Percentiles rank a stretch among this genome's conserved stretches.
Conservation (phyloP, 1,140 invertebrate species). For the Danaus plexippus region DNA sequence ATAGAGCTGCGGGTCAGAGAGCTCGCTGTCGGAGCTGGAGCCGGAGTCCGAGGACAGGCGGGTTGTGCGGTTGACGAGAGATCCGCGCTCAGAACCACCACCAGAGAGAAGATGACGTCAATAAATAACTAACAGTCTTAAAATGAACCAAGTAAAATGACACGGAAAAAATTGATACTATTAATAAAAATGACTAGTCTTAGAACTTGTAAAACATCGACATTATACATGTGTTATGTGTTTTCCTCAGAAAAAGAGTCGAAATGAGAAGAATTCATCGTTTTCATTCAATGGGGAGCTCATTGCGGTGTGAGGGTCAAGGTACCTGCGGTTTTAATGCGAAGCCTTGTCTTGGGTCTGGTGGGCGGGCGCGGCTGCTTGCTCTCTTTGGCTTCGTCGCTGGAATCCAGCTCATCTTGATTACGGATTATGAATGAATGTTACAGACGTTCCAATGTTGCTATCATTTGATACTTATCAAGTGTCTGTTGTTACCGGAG, state of each 20-base stretch:
- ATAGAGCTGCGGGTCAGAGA: slow-evolving; percentile 39
- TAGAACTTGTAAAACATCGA: no score
- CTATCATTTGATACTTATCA: no score
- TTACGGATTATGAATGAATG: not conserved
- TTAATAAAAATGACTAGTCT: no score
- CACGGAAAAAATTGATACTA: no score
- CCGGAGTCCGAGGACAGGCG: slow-evolving; percentile 48
- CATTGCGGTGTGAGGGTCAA: not conserved
- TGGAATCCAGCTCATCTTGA: slow-evolving; percentile 58
- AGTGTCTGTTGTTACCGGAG: slow-evolving; percentile 34
- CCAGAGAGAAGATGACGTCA: slow-evolving; percentile 10
- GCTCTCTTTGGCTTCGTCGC: slow-evolving; percentile 46
- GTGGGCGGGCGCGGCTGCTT: slow-evolving; percentile 53
- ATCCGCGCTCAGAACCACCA: slow-evolving; percentile 21
- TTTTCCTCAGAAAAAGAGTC: no score
- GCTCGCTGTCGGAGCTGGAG: slow-evolving; percentile 44
- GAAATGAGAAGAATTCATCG: no score
- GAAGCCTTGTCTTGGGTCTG: slow-evolving; percentile 54
- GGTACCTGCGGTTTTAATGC: slow-evolving; percentile 65
- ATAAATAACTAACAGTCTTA: not conserved
- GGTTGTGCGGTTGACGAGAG: slow-evolving; percentile 38
- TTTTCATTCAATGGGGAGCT: no score
- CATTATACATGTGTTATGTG: no score
- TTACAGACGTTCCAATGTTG: no score
- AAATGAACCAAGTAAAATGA: no score